These are phyloP conservation scores for Pollenia labialis DNA, from an alignment of 2,888 invertebrate genomes.

Conservation along the genomic window DNA sequence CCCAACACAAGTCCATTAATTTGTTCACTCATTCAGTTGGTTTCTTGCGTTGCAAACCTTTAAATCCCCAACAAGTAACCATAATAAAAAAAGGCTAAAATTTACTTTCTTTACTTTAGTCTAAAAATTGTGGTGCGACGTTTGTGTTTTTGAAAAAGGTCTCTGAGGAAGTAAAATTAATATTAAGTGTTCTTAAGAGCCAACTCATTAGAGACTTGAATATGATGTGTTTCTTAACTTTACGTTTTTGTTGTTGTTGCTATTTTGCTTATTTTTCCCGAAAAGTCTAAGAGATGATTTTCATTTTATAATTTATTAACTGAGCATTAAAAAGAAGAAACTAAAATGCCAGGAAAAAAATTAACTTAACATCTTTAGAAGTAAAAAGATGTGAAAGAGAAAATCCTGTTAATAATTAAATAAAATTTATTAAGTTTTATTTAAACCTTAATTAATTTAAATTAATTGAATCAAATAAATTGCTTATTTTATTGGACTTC, in stretches of 20 bases:
- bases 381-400: neutral
- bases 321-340: constrained; percentile 40
- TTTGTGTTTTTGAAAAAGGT: constrained; percentile 39
- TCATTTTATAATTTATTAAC: constrained; percentile 67
- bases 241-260: constrained; percentile 27
- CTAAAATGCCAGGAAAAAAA: constrained; percentile 19
- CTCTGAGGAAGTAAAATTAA: constrained; percentile 69
- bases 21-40: constrained; percentile 27
- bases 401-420: constrained; percentile 38
- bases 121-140: neutral
- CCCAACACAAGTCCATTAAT: constrained; percentile 37
- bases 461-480: constrained; percentile 15
- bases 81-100: constrained; percentile 28
- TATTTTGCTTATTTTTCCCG: constrained; percentile 34
- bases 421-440: constrained; percentile 42
- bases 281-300: constrained; percentile 44
- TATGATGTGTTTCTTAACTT: constrained; percentile 48
- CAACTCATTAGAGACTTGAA: constrained; percentile 68
- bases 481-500: too few species aligned
- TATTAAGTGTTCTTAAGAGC: constrained; percentile 70
- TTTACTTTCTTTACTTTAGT: neutral
- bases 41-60: neutral
- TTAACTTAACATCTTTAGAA: constrained; percentile 29
- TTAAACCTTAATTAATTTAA: constrained; percentile 35
- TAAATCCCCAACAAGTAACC: neutral